Percentiles rank a stretch among this genome's conserved stretches.
Evolutionary conservation across 2,888 invertebrate genomes (phyloP).

Genomic region (Tinea pellionella): DNA sequence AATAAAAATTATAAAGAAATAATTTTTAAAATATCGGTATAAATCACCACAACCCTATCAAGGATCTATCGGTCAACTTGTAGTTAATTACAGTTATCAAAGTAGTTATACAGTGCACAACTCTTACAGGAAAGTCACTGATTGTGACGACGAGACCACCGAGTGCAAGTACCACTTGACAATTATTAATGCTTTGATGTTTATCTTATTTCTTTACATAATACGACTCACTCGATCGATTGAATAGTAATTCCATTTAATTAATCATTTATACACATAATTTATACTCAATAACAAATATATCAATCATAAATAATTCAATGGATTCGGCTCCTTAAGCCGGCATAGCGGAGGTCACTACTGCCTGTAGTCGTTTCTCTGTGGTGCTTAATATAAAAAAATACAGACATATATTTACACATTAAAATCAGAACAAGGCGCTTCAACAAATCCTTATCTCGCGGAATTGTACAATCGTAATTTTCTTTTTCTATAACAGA

Average conservation of each 20-base stretch:
- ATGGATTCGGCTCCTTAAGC: too few relatives aligned
- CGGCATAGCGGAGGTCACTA: too few relatives aligned
- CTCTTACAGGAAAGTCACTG: constrained; percentile 25
- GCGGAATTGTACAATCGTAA: background rate
- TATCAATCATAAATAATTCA: too few relatives aligned
- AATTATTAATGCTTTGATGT: constrained; percentile 25
- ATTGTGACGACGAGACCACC: constrained; percentile 30
- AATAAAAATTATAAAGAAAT: background rate
- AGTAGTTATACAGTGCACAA: constrained; percentile 24
- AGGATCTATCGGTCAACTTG: constrained; percentile 31
- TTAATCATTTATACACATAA: background rate
- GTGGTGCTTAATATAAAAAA: background rate
- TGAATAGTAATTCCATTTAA: background rate
- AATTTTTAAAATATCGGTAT: background rate
- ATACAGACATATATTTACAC: background rate
- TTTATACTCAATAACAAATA: too few relatives aligned
- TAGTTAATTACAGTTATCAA: constrained; percentile 58
- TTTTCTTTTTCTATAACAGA: background rate
- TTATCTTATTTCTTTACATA: constrained; percentile 25
- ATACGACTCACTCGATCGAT: background rate
- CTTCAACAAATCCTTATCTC: background rate
- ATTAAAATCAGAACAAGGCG: background rate
- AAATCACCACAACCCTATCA: constrained; percentile 20
- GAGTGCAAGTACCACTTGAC: constrained; percentile 29
- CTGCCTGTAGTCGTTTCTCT: too few relatives aligned